These are phyloP conservation scores for Rhipidura dahli DNA, from an alignment of 2,113 vertebrate species.

Conservation along the genomic window DNA sequence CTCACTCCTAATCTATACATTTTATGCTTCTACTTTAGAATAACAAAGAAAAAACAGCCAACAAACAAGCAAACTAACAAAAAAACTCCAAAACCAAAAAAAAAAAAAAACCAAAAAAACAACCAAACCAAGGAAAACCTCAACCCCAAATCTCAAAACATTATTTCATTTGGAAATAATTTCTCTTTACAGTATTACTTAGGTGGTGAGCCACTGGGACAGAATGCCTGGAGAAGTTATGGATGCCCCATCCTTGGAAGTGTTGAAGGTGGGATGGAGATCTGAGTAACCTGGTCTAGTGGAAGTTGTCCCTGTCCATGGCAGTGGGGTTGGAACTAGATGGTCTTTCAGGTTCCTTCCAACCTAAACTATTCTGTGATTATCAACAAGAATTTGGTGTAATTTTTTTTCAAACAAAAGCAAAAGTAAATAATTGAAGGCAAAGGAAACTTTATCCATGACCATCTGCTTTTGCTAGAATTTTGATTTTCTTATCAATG, in stretches of 20 bases:
- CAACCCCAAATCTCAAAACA: not conserved
- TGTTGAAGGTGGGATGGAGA: not conserved
- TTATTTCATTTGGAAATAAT: not conserved
- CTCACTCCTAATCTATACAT: not conserved
- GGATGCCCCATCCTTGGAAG: not conserved
- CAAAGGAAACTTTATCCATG: not conserved
- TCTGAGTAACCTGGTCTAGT: not conserved
- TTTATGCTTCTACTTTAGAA: not conserved
- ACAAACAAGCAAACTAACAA: not conserved
- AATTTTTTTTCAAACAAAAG: accelerated
- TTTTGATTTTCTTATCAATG: not conserved
- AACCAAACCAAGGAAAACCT: no score
- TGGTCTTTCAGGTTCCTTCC: not conserved
- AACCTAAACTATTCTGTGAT: not conserved
- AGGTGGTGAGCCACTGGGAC: not conserved
- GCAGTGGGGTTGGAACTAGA: not conserved
- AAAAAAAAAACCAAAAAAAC: not conserved
- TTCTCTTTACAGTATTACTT: not conserved
- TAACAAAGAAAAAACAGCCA: not conserved
- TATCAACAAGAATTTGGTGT: not conserved
- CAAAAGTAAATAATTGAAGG: not conserved
- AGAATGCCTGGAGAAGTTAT: not conserved
- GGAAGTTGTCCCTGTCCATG: not conserved
- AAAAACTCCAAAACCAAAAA: not conserved
- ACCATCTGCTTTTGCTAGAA: not conserved